Evolutionary conservation across 1,140 invertebrate genomes (phyloP).

Genomic region (Lithobius niger): DNA sequence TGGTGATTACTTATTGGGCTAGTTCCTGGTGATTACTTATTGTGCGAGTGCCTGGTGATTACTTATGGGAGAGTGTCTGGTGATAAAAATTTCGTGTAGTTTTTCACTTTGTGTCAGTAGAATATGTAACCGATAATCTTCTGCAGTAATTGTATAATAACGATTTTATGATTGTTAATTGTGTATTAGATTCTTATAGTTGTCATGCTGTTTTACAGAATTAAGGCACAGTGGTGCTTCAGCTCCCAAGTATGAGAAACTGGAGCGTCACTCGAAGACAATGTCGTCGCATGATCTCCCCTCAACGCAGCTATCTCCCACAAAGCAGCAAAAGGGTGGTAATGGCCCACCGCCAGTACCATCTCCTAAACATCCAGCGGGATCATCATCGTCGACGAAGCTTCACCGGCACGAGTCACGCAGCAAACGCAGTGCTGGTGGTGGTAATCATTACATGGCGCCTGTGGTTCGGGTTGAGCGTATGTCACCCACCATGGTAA

Average conservation of each 20-base stretch:
- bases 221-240: slow-evolving; percentile 6
- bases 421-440: slow-evolving; percentile 15
- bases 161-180: neutral
- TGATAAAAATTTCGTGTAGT: too few species aligned
- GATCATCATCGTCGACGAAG: neutral
- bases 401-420: slow-evolving; percentile 8
- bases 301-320: neutral
- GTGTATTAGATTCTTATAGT: neutral
- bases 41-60: too few species aligned
- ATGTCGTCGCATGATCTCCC: neutral
- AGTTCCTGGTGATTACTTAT: too few species aligned
- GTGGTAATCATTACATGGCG: slow-evolving; percentile 24
- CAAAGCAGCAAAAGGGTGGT: neutral
- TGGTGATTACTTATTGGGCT: too few species aligned
- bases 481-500: slow-evolving; percentile 20
- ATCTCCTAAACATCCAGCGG: neutral
- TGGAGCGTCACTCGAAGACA: neutral
- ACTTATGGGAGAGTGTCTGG: too few species aligned
- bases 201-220: neutral
- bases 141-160: neutral
- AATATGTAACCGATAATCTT: too few species aligned
- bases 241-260: neutral
- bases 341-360: neutral
- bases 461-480: slow-evolving; percentile 32
- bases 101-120: too few species aligned